Conservation (phyloP, 1,140 invertebrate genomes). For the Drosophila ercepeae region DNA sequence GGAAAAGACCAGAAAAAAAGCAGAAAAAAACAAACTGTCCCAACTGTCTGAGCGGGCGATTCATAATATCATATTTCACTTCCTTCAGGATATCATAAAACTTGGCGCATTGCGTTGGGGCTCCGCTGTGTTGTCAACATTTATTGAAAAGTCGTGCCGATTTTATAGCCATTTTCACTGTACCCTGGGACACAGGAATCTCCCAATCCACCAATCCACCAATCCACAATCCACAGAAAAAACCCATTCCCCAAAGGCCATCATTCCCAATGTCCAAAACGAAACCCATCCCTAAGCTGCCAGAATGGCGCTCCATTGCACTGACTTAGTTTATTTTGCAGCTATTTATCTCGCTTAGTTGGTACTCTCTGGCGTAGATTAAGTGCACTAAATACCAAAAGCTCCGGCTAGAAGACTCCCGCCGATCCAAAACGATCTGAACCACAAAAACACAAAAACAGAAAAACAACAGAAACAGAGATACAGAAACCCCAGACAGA, state of each 20-base stretch:
- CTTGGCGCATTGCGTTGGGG: conserved; percentile 67
- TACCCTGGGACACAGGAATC: conserved; percentile 39
- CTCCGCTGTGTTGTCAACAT: conserved; percentile 80
- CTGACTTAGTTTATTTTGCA: conserved; percentile 79
- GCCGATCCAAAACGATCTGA: conserved; percentile 48
- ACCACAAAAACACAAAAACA: conserved; percentile 7
- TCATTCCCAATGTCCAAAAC: background rate
- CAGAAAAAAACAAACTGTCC: conserved; percentile 61
- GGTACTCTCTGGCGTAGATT: conserved; percentile 81
- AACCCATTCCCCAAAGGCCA: conserved; percentile 31
- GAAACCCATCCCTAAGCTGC: conserved; percentile 4
- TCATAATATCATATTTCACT: conserved; percentile 83
- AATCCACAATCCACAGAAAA: conserved; percentile 1
- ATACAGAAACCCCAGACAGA: conserved; percentile 28
- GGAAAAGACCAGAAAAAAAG: conserved; percentile 27
- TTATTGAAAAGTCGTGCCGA: conserved; percentile 83
- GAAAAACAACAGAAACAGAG: background rate
- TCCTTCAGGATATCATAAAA: conserved; percentile 83
- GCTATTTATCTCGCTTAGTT: conserved; percentile 83
- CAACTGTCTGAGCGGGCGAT: conserved; percentile 75
- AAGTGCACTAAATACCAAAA: conserved; percentile 78
- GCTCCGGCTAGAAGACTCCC: conserved; percentile 63
- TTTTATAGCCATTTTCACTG: conserved; percentile 82
- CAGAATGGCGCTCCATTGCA: conserved; percentile 58
- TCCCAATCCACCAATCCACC: conserved; percentile 23